Conservation (phyloP, 2,113 vertebrate species). For the Suricata suricatta region DNA sequence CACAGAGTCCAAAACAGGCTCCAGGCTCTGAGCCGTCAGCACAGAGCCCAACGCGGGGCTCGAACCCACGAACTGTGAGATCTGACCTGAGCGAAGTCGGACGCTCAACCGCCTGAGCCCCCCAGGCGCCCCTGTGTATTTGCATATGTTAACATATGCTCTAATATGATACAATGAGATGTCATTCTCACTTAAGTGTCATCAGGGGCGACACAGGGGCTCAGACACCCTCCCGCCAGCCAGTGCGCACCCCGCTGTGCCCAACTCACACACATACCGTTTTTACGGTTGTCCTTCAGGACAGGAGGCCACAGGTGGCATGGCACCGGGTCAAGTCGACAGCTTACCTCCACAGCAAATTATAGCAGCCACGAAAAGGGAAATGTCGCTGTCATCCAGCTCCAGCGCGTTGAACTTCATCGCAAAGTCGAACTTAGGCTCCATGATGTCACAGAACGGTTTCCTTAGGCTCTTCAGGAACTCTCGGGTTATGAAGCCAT, state of each 20-base stretch:
- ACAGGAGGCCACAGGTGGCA: fast-evolving
- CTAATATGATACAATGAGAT: fast-evolving
- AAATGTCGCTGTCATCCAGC: constrained; percentile 96
- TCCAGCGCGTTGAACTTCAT: constrained; percentile 98
- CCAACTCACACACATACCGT: fast-evolving
- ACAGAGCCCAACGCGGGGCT: no score
- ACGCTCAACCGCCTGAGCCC: no score
- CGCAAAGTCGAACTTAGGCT: constrained; percentile 98
- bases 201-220: fast-evolving
- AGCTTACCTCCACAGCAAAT: constrained; percentile 97
- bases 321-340: fast-evolving
- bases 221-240: fast-evolving
- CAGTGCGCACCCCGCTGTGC: fast-evolving
- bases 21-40: no score
- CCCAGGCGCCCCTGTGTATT: no score
- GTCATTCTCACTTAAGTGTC: background rate
- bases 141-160: background rate
- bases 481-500: constrained; percentile 96
- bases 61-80: no score
- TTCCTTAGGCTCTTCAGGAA: constrained; percentile 98
- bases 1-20: no score
- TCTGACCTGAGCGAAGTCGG: no score
- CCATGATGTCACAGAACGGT: constrained; percentile 98
- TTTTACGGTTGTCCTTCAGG: background rate
- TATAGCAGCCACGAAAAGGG: constrained; percentile 97